A percentile compares a stretch with the other conserved stretches of the same genome.
These are phyloP conservation scores for Tamias sibiricus DNA, from an alignment of 2,113 vertebrate species.

Conservation along the genomic window DNA sequence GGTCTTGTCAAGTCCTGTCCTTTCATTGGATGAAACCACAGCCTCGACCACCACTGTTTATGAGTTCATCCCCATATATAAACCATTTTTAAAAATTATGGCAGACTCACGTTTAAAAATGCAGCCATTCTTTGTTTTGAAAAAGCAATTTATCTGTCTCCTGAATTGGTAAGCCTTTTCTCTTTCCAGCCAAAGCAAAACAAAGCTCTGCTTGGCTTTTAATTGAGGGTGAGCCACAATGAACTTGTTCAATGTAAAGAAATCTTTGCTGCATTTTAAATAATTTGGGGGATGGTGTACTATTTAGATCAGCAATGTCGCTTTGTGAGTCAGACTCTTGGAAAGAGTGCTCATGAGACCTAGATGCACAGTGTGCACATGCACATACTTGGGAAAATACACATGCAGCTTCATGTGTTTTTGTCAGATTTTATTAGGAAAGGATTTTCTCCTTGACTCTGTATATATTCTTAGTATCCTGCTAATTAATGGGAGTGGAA, in stretches of 20 bases:
- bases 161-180: slow-evolving; percentile 79
- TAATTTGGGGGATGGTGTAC: slow-evolving; percentile 1
- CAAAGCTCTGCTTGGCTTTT: slow-evolving; percentile 81
- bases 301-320: background rate
- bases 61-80: slow-evolving; percentile 82
- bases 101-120: slow-evolving; percentile 84
- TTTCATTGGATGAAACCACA: slow-evolving; percentile 83
- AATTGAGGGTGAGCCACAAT: slow-evolving; percentile 78
- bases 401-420: slow-evolving; percentile 32
- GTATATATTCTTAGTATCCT: background rate
- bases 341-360: slow-evolving; percentile 56
- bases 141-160: slow-evolving; percentile 84
- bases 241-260: slow-evolving; percentile 75
- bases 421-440: slow-evolving; percentile 61
- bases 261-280: slow-evolving; percentile 54
- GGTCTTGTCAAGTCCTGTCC: slow-evolving; percentile 81
- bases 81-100: slow-evolving; percentile 85
- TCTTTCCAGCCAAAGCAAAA: slow-evolving; percentile 83
- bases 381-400: background rate
- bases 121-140: slow-evolving; percentile 86
- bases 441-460: slow-evolving; percentile 44
- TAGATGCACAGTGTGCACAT: background rate
- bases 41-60: slow-evolving; percentile 84
- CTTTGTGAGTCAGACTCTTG: background rate
- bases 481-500: slow-evolving; percentile 54